Conservation (phyloP, 1,140 invertebrate genomes). For the Drosophila leontia region DNA sequence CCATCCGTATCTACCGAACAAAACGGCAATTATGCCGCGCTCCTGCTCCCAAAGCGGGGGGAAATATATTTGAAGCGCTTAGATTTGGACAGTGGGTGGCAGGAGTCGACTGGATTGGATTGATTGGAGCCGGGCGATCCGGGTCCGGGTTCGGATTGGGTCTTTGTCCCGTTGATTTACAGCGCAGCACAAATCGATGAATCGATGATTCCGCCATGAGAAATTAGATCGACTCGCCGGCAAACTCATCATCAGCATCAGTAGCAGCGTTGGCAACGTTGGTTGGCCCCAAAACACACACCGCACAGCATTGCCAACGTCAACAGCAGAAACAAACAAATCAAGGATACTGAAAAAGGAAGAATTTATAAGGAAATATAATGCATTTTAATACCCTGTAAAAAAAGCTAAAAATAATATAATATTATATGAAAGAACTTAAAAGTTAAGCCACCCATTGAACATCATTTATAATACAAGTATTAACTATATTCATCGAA, state of each 20-base stretch:
- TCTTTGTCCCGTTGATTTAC: constrained; percentile 73
- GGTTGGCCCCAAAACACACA: constrained; percentile 30
- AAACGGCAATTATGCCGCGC: constrained; percentile 82
- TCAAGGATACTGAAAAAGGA: constrained; percentile 37
- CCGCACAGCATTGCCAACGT: constrained; percentile 54
- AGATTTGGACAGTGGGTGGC: constrained; percentile 73
- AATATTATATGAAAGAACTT: not conserved
- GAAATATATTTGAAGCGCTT: constrained; percentile 73
- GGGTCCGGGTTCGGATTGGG: constrained; percentile 24
- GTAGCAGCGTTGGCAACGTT: constrained; percentile 43
- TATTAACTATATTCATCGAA: not conserved
- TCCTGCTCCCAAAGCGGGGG: constrained; percentile 71
- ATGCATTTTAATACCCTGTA: not conserved
- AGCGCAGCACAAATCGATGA: constrained; percentile 74
- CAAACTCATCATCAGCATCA: constrained; percentile 76
- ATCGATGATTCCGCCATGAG: constrained; percentile 81
- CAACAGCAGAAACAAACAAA: constrained; percentile 69
- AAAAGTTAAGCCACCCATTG: accelerated
- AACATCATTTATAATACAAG: too few relatives aligned
- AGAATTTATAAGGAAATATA: too few relatives aligned
- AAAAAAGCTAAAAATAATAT: too few relatives aligned
- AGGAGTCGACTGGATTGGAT: constrained; percentile 56
- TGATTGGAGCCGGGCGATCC: constrained; percentile 53
- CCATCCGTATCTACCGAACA: constrained; percentile 48
- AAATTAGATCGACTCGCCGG: constrained; percentile 75